Conservation (phyloP, 2,797 vertebrate genomes). For the Pogonophryne albipinna region DNA sequence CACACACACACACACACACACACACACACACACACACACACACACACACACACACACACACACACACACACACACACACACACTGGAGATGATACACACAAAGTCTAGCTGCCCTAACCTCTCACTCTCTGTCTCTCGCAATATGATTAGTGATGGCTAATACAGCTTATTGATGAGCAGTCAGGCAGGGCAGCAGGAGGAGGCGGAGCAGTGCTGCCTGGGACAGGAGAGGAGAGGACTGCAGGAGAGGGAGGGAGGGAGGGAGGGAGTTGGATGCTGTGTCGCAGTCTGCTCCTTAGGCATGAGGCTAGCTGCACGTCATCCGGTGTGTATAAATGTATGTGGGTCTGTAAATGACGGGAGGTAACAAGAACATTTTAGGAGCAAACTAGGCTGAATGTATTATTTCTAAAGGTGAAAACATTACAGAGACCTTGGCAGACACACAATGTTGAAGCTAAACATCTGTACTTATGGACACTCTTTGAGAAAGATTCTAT, state of each 20-base stretch:
- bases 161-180: slow-evolving; percentile 74
- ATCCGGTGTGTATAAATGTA: slow-evolving; percentile 30
- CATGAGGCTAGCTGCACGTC: slow-evolving; percentile 52
- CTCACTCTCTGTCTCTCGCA: slow-evolving; percentile 40
- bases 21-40: no score
- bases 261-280: slow-evolving; percentile 56
- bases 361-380: background rate
- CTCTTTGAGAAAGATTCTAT: background rate
- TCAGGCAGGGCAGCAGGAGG: slow-evolving; percentile 52
- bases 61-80: slow-evolving; percentile 9
- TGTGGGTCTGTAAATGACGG: slow-evolving; percentile 15
- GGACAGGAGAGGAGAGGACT: slow-evolving; percentile 53
- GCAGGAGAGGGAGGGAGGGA: slow-evolving; percentile 24
- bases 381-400: background rate
- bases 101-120: slow-evolving; percentile 48
- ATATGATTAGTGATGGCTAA: slow-evolving; percentile 74
- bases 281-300: slow-evolving; percentile 75
- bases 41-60: no score
- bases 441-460: background rate
- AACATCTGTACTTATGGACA: background rate
- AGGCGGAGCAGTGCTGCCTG: slow-evolving; percentile 57
- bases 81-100: slow-evolving; percentile 38
- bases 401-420: background rate
- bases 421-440: background rate
- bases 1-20: slow-evolving; percentile 19